phyloP scores from a whole-genome alignment of 2,888 invertebrate species.

The Dryococelus australis region DNA sequence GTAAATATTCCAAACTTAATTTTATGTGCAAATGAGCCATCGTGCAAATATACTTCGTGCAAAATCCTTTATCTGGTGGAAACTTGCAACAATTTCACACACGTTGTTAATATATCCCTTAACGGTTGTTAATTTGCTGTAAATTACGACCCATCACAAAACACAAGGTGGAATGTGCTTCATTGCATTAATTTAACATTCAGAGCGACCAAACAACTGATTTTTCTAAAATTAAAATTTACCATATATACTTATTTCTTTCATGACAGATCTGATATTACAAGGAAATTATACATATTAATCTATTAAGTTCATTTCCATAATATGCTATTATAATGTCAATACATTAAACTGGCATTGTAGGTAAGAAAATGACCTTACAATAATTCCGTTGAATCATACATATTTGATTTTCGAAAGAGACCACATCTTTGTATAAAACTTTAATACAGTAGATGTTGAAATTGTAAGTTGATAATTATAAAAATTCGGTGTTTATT shows the following conservation, averaged over 20 bases:
- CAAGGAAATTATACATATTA: neutral
- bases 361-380: neutral
- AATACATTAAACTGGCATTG: neutral
- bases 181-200: neutral
- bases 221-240: neutral
- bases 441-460: neutral
- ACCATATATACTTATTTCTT: neutral
- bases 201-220: neutral
- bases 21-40: neutral
- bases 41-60: neutral
- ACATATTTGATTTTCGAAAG: neutral
- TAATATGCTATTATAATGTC: neutral
- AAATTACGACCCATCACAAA: neutral
- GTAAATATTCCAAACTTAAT: constrained; percentile 16
- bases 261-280: neutral
- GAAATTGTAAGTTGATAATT: neutral
- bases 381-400: neutral
- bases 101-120: neutral
- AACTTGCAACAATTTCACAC: neutral
- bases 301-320: neutral
- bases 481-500: neutral
- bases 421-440: neutral
- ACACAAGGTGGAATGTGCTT: neutral
- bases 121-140: neutral
- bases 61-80: neutral